Conservation (phyloP, 2,888 invertebrate species). For the Hermodice carunculata region DNA sequence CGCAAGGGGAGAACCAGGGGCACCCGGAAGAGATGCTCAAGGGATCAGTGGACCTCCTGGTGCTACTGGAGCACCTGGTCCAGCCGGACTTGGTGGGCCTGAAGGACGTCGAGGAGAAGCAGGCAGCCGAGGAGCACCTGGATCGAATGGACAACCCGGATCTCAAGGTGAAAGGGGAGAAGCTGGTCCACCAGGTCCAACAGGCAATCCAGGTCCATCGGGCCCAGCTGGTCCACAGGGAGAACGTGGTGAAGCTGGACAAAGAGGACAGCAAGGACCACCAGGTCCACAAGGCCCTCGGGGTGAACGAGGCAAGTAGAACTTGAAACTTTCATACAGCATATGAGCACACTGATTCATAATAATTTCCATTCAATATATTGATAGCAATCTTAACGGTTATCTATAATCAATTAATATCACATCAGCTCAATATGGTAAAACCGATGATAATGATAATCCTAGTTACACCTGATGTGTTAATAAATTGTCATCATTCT, state of each 20-base stretch:
- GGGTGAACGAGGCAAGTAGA: no score
- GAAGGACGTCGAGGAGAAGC: not conserved
- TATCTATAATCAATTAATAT: no score
- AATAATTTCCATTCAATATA: not conserved
- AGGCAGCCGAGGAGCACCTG: not conserved
- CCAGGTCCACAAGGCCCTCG: no score
- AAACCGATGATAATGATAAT: no score
- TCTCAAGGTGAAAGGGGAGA: not conserved
- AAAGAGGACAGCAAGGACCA: conserved; percentile 14
- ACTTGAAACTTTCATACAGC: no score
- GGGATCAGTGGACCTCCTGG: not conserved
- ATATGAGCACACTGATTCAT: no score
- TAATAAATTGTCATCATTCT: no score
- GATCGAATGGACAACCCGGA: not conserved
- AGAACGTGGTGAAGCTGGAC: conserved; percentile 19
- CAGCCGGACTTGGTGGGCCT: not conserved
- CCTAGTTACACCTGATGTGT: no score
- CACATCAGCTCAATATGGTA: no score
- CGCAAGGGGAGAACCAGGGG: not conserved
- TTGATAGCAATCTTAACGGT: not conserved
- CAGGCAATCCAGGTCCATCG: conserved; percentile 11
- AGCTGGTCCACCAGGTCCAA: conserved; percentile 7
- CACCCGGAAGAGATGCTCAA: not conserved
- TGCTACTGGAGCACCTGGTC: not conserved
- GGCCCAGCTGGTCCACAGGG: conserved; percentile 24